Base-by-base conservation (phyloP, 2,797 vertebrate species). In the Pipistrellus pipistrellus region DNA sequence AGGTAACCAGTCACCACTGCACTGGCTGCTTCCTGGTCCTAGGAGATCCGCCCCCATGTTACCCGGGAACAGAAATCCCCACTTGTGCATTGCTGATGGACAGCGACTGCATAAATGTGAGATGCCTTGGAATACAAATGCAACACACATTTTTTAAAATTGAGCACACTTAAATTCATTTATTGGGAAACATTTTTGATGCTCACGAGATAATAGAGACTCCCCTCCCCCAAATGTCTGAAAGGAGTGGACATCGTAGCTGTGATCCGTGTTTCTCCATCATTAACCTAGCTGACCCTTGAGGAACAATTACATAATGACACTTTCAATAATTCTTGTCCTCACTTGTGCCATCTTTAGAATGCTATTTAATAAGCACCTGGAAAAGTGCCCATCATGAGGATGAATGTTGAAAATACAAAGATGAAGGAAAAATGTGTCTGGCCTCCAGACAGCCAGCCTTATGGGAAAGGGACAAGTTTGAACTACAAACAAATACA, bases 341-440 rank as follows among this genome's bases (percentile, higher is more conserved):
- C 44, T 86, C 5, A n/a, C 21, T 44, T 69, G 25, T 57, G n/a
- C 11, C 69, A 46, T 17, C 68, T 75, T 3, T 48, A n/a, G 4
- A 73, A 83, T 15, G 30, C 32, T 38, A 51, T 27, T n/a, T 57
- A 75, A 20, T 57, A 84, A 57, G 25, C 8, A 46, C 4, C 41
- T 59, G 32, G 38, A 57, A 57, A 73, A 6, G 8, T 75, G 48
- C 5, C 32, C 46, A 48, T 55, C 11, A 14, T 21, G 10, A 25
- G 3, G 59, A 32, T 30, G 27, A 38, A 64, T 64, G 83, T 46
- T 51, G 41, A 76, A 78, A 71, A 81, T 7, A 57, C 13, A 71
- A 80, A 77, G 44, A 66, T 71, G 69, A 90, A 75, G 59, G 17
- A 53, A 93, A 51, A 85, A 18, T 77, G 35, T 62, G 0, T 72